Percentiles rank a stretch among this genome's conserved stretches.
Evolutionary conservation across 2,113 vertebrate genomes (phyloP).

Genomic region (Oreocharis arfaki): DNA sequence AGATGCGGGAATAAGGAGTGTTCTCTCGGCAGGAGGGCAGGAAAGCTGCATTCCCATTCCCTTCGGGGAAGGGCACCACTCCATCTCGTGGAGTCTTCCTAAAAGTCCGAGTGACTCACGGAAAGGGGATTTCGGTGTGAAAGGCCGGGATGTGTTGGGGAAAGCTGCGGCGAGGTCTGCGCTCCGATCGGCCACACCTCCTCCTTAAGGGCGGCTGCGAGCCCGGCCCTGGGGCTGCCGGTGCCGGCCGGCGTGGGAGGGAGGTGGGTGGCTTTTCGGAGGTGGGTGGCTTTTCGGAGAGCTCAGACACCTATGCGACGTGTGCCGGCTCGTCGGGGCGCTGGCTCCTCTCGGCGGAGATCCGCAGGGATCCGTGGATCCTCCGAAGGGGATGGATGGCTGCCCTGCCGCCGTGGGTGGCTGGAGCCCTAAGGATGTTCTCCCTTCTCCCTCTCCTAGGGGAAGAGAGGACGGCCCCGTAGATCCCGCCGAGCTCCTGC

Average conservation of each 20-base stretch:
- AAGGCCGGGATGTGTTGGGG: neutral
- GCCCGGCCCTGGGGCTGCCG: neutral
- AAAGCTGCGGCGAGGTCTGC: neutral
- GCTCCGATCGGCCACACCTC: neutral
- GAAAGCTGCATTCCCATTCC: neutral
- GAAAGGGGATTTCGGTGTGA: neutral
- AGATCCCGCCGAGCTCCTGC: neutral
- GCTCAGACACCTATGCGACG: fast-evolving
- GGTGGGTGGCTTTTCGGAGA: neutral
- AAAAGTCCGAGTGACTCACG: fast-evolving
- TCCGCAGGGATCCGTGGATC: fast-evolving
- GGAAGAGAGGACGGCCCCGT: slow-evolving; percentile 19
- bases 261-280: neutral
- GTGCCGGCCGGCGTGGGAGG: neutral
- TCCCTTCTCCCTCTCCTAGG: neutral
- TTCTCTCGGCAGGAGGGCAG: fast-evolving
- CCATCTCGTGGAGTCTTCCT: neutral
- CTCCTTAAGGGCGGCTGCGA: neutral
- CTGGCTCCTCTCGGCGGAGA: neutral
- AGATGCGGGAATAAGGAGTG: fast-evolving
- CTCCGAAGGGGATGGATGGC: fast-evolving
- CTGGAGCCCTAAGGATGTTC: neutral
- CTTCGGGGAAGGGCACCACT: neutral
- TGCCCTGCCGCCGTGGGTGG: fast-evolving
- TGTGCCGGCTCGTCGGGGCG: fast-evolving